phyloP scores from a whole-genome alignment of 2,113 vertebrate genomes.

The Corythornis vintsioides region DNA sequence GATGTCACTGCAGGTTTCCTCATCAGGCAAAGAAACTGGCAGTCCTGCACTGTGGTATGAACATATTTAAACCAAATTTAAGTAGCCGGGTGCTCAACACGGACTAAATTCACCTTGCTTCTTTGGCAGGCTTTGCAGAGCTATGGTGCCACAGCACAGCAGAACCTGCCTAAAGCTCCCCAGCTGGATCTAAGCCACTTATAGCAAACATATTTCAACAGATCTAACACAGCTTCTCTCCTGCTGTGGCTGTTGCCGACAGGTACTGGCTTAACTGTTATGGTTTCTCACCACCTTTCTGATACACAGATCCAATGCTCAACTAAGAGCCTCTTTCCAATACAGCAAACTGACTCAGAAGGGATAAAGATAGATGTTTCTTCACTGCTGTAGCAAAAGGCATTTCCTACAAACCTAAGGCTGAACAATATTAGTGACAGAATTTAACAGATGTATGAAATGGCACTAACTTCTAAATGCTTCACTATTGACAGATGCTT shows the following conservation, averaged over 20 bases:
- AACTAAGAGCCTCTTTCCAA: not conserved
- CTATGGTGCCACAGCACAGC: not conserved
- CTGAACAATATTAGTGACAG: rapidly evolving
- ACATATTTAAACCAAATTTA: not conserved
- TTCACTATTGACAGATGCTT: not conserved
- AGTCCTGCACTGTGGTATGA: rapidly evolving
- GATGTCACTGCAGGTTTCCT: not conserved
- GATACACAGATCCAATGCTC: not conserved
- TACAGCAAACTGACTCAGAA: not conserved
- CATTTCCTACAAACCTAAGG: not conserved
- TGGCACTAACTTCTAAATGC: not conserved
- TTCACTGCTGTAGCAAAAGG: not conserved
- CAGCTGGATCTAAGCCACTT: not conserved
- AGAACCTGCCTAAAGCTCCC: not conserved
- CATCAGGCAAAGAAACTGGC: not conserved
- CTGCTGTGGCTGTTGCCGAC: not conserved
- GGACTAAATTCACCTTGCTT: not conserved
- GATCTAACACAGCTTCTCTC: not conserved
- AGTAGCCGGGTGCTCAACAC: not conserved
- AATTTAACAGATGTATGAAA: not conserved
- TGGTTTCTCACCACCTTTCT: not conserved
- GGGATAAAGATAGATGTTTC: not conserved
- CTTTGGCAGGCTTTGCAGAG: not conserved
- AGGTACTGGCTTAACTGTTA: not conserved
- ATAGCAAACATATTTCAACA: not conserved